Evolutionary conservation across 1,140 invertebrate genomes (phyloP), one percentile per base, ranked within the genome.

Genomic region (Drosophila bifasciata): DNA sequence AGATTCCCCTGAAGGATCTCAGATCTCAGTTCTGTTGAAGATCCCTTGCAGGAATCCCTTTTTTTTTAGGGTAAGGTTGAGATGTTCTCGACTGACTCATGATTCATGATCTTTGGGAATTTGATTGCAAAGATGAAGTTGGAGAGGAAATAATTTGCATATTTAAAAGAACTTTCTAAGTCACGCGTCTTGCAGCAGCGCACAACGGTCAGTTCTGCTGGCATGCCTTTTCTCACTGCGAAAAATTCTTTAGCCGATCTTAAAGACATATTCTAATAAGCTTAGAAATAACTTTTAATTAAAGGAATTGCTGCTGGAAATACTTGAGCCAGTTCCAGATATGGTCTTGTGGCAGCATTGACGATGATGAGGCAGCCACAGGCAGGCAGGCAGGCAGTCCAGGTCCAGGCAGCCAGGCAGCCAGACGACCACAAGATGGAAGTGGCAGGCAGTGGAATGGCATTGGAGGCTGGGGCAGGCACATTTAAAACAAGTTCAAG

Each of bases 401-500:
- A 25, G 23, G 23, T 3, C 19, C 23, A 6, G 23, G 23, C 32
- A 36, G 11, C 11, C 58, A 23, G 23, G 49, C 41, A 52, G 55
- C 32, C 32, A 36, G 32, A 36, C 32, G 32, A 36, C 32, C 32
- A 69, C 74, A 78, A 81, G 79, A 81, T 81, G 79, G 69, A 36
- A 81, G 79, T 73, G 80, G 40, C 9, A 76, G 80, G 40, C 9
- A 76, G 46, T 25, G 40, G 16, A 39, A 28, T 44, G 51, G 28
- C 23, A 6, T 40, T 40, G 45, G 39, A 19, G 36, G 4, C 61
- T 48, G 77, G 57, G 46, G 71, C 51, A 69, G 61, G 74, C 78
- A 78, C 83, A 83, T 88, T 86, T 88, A 83, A 86, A 86, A 86
- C 83, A 88, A 86, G 83, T 88, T 86, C 84, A 86, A 81, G 83